phyloP scores from a whole-genome alignment of 2,888 invertebrate genomes.

The Bembecia ichneumoniformis region DNA sequence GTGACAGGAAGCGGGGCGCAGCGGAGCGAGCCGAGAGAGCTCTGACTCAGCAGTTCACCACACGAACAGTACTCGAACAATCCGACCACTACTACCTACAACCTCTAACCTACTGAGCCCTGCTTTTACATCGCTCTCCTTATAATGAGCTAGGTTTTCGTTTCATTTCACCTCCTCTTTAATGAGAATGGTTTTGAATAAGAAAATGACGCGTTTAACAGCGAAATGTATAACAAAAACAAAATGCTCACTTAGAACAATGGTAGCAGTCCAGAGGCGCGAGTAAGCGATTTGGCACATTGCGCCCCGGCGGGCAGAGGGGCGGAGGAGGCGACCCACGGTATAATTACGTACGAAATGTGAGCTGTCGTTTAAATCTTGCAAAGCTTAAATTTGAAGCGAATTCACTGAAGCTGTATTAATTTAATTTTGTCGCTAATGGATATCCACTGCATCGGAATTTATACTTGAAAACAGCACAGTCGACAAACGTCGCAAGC shows the following conservation, averaged over 20 bases:
- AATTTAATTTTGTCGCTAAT: constrained; percentile 50
- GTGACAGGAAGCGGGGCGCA: constrained; percentile 65
- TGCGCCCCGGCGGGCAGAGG: constrained; percentile 32
- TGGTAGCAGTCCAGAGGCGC: constrained; percentile 44
- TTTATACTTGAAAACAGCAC: too few relatives aligned
- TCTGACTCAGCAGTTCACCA: constrained; percentile 52
- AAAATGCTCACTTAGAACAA: constrained; percentile 15
- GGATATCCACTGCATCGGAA: not conserved
- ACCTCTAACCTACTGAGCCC: not conserved
- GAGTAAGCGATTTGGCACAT: constrained; percentile 70
- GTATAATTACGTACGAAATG: constrained; percentile 66
- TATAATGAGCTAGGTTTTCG: not conserved
- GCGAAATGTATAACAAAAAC: not conserved
- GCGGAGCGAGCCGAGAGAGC: constrained; percentile 50
- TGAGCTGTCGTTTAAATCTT: constrained; percentile 67
- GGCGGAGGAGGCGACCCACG: constrained; percentile 38
- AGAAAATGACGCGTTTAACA: not conserved
- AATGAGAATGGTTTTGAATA: not conserved
- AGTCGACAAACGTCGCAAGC: too few relatives aligned
- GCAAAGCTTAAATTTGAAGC: constrained; percentile 63
- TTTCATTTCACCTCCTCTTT: not conserved
- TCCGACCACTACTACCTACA: not conserved
- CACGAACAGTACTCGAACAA: constrained; percentile 18
- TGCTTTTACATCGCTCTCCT: not conserved
- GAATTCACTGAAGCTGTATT: constrained; percentile 49